These are phyloP conservation scores for Isurus oxyrinchus DNA, from an alignment of 2,113 vertebrate genomes.

Conservation along the genomic window DNA sequence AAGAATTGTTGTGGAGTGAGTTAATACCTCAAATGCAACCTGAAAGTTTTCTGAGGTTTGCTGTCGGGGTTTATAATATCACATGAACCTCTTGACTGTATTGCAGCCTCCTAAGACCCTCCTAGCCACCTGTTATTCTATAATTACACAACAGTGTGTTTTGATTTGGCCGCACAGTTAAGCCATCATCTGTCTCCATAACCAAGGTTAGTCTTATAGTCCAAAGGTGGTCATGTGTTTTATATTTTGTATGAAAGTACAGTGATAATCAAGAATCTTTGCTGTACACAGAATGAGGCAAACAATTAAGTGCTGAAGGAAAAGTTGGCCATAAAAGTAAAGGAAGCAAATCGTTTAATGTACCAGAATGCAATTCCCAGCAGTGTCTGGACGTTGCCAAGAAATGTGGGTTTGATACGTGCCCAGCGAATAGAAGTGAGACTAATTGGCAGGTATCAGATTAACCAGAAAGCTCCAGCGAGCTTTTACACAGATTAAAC, in stretches of 20 bases:
- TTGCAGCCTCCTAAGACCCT: neutral
- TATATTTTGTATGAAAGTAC: neutral
- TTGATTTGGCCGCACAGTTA: neutral
- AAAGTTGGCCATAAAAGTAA: neutral
- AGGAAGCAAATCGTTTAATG: neutral
- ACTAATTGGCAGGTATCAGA: conserved; percentile 32
- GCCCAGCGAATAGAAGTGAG: neutral
- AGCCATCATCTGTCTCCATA: neutral
- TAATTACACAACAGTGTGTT: neutral
- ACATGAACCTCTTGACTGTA: neutral
- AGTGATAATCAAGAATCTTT: neutral
- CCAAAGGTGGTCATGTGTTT: neutral
- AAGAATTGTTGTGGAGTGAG: neutral
- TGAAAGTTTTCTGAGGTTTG: neutral
- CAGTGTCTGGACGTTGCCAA: neutral
- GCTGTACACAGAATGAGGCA: neutral
- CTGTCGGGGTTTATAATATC: neutral
- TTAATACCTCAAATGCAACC: neutral
- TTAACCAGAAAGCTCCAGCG: neutral
- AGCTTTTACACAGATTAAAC: conserved; percentile 19
- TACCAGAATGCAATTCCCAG: neutral
- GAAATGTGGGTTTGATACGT: neutral
- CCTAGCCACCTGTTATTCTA: neutral
- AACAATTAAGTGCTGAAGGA: neutral
- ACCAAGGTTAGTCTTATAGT: neutral